phyloP scores from a whole-genome alignment of 2,888 invertebrate species.

The Lasioglossum zephyrum region DNA sequence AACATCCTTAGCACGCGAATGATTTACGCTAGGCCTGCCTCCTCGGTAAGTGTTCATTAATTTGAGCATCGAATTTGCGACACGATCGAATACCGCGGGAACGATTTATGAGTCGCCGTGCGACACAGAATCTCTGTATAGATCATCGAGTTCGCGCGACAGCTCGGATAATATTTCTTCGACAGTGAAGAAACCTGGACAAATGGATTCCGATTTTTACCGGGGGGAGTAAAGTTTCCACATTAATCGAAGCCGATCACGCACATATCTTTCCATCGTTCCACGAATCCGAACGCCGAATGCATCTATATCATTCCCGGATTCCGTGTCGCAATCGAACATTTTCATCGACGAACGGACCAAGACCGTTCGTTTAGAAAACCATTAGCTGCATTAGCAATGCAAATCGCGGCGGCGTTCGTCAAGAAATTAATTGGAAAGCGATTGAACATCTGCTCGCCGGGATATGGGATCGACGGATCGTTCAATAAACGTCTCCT shows the following conservation, averaged over 20 bases:
- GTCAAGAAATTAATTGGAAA: constrained; percentile 49
- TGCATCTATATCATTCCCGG: constrained; percentile 17
- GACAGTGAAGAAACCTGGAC: background rate
- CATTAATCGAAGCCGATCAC: constrained; percentile 10
- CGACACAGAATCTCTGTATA: background rate
- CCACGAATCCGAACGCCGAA: background rate
- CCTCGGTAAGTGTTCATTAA: background rate
- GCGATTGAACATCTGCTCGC: constrained; percentile 43
- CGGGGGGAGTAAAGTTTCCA: background rate
- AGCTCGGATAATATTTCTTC: background rate
- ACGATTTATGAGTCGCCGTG: background rate
- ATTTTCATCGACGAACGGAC: constrained; percentile 15
- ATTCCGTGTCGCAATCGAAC: constrained; percentile 28
- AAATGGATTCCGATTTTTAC: background rate
- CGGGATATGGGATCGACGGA: constrained; percentile 9
- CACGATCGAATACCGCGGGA: background rate
- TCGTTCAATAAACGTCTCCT: constrained; percentile 27
- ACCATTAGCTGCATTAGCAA: constrained; percentile 49
- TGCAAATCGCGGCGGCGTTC: constrained; percentile 48
- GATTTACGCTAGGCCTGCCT: background rate
- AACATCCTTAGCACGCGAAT: background rate
- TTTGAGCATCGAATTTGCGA: background rate
- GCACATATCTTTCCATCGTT: constrained; percentile 9
- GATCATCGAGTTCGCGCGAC: background rate
- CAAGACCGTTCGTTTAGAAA: background rate